Conservation (phyloP, 2,888 invertebrate genomes). For the Rhorus exstirpatorius region DNA sequence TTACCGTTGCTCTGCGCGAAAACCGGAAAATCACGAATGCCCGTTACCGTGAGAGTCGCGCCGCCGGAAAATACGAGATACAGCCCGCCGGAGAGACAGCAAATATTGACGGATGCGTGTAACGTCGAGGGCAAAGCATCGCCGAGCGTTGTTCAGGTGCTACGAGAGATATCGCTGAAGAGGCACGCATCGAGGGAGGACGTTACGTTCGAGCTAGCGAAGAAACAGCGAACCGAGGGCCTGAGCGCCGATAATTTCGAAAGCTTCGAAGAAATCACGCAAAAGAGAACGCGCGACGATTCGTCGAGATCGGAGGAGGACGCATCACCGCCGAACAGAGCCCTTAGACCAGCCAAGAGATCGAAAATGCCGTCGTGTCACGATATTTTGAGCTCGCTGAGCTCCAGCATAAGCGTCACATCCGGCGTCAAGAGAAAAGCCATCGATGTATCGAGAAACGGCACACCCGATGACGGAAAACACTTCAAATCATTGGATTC, state of each 20-base stretch:
- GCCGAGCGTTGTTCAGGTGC: slow-evolving; percentile 77
- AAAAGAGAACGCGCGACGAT: slow-evolving; percentile 83
- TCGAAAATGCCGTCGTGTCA: slow-evolving; percentile 83
- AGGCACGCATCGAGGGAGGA: slow-evolving; percentile 84
- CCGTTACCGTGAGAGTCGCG: slow-evolving; percentile 83
- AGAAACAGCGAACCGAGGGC: slow-evolving; percentile 82
- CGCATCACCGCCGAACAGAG: slow-evolving; percentile 76
- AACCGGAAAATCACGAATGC: slow-evolving; percentile 76
- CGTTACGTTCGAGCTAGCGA: slow-evolving; percentile 78
- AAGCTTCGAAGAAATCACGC: slow-evolving; percentile 81
- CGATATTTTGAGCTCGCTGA: slow-evolving; percentile 83
- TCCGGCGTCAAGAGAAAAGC: slow-evolving; percentile 84
- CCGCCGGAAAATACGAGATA: slow-evolving; percentile 78
- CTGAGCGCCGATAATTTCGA: slow-evolving; percentile 77
- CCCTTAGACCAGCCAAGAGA: slow-evolving; percentile 80
- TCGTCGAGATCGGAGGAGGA: slow-evolving; percentile 82
- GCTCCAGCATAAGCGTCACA: slow-evolving; percentile 81
- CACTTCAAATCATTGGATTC: slow-evolving; percentile 82
- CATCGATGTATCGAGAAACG: slow-evolving; percentile 78
- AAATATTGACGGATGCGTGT: slow-evolving; percentile 71
- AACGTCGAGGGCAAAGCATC: slow-evolving; percentile 66
- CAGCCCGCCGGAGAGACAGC: slow-evolving; percentile 77
- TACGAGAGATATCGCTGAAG: slow-evolving; percentile 82
- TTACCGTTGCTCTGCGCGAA: slow-evolving; percentile 80
- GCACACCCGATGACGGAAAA: slow-evolving; percentile 82